Evolutionary conservation across 2,113 vertebrate genomes (phyloP), one percentile per base, ranked within the genome.

Genomic region (Echinops telfairi): DNA sequence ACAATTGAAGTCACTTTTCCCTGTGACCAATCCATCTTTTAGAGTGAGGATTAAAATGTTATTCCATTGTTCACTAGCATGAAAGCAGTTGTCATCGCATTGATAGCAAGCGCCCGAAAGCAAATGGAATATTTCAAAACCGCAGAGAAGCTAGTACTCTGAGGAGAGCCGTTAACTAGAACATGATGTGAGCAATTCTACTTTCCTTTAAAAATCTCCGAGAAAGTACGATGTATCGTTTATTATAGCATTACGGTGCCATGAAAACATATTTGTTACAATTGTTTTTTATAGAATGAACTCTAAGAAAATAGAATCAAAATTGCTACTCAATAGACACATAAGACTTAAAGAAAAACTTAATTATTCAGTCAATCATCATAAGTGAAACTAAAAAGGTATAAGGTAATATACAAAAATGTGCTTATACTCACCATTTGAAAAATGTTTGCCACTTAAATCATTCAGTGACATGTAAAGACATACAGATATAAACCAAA

Each of bases 11-110:
- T 86, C 38, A 83, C 79, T 88, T 91, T 92, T 93, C 60, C 87
- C 58, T 86, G 12, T 92, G 89, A 88, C 79, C 79, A 88, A 81
- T 90, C 2, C 58, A 86, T 91, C 86, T 82, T 91, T 95, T 15
- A 91, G 38, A 73, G 58, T 77, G 40, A 90, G 64, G 75, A 97
- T 93, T 91, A 93, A 96, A 92, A 94, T 83, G 25, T 92, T 93
- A 94, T 86, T 88, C 64, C 64, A 76, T 95, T 88, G 64, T 90
- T 88, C 75, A 81, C 70, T 76, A 86, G 36, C 27, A 80, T 92
- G 71, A 94, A 94, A 93, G 64, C 47, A 88, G 88, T 62, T 95
- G 95, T 73, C 83, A 94, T n/a, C 40, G 82, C 94, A 84, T 92
- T 96, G 88, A 84, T 8, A 88, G 64, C 71, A 95, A 90, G 36